Base-by-base conservation (phyloP, 2,888 invertebrate genomes). In the Lagria hirta region DNA sequence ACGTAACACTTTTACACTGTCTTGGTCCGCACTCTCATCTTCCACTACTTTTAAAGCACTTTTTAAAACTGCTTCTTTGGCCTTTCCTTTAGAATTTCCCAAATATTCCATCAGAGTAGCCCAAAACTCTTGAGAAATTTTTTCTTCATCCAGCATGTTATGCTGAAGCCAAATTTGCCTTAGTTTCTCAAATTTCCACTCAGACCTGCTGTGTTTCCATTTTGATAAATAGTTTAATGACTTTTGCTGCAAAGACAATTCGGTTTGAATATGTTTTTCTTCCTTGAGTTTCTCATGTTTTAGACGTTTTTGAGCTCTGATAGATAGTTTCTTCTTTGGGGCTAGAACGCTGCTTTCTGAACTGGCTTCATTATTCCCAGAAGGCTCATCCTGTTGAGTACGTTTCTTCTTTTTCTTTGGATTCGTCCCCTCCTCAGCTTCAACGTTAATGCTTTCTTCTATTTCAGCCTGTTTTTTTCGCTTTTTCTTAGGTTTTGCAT, bases 181-280 rank as follows among this genome's bases (percentile, higher is more conserved):
- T 1, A 82, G 69, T 68, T 89, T 89, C 69, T 84, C 84, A 64
- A 89, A 89, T 67, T 87, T 89, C 89, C 89, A 89, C 56, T 84
- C 79, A 26, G 70, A 70, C 51, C 71, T 77, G 46, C 79, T 75
- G 61, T 85, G 75, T 66, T 86, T 84, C 88, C 89, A 89, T 60
- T 82, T 78, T 1, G 80, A 80, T 33, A 88, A 65, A 62, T 88
- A 88, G 59, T 75, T 81, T 10, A 82, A 70, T 44, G 82, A 82
- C 45, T 81, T 80, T 26, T 77, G 70, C 55, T 79, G 80, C 6
- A 79, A 73, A 37, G 77, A 76, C 36, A 78, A 72, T 56, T 76
- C 77, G 6, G 71, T 66, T 27, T 75, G 75, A 30, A 74, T 70
- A 57, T 76, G 77, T 28, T 76, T 79, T 30, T 76, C 75, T 24